A percentile compares a stretch with the other conserved stretches of the same genome.
These are phyloP conservation scores for Scelioninae gen. 1 DNA, from an alignment of 2,888 invertebrate genomes.

Conservation along the genomic window DNA sequence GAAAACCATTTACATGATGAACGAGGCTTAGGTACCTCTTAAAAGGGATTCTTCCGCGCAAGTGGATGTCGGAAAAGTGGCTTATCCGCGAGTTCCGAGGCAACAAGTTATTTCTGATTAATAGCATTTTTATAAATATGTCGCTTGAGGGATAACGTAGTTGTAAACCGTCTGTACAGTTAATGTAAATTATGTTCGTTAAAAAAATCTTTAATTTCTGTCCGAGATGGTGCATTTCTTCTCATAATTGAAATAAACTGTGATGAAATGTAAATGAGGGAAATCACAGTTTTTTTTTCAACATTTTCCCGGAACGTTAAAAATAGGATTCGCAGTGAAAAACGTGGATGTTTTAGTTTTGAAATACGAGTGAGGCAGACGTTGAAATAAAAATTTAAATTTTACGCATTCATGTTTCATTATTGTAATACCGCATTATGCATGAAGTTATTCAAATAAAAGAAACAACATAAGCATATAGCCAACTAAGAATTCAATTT, in stretches of 20 bases:
- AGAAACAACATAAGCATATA: not conserved
- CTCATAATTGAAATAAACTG: slow-evolving; percentile 35
- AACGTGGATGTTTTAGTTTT: slow-evolving; percentile 6
- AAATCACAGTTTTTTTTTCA: slow-evolving; percentile 37
- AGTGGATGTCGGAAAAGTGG: slow-evolving; percentile 64
- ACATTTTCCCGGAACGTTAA: slow-evolving; percentile 4
- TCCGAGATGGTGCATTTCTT: not conserved
- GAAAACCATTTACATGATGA: slow-evolving; percentile 72
- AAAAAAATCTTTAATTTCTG: slow-evolving; percentile 4
- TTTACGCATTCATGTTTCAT: slow-evolving; percentile 28
- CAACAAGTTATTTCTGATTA: slow-evolving; percentile 71
- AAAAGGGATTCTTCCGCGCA: slow-evolving; percentile 69
- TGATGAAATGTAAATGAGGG: slow-evolving; percentile 50
- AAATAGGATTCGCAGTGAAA: not conserved
- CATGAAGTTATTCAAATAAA: slow-evolving; percentile 14
- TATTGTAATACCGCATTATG: slow-evolving; percentile 16
- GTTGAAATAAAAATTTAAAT: slow-evolving; percentile 20
- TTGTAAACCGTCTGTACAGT: not conserved
- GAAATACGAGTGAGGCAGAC: not conserved
- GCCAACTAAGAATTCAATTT: slow-evolving; percentile 37
- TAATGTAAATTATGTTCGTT: not conserved
- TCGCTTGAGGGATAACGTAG: not conserved
- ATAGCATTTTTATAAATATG: slow-evolving; percentile 51
- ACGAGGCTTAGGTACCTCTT: slow-evolving; percentile 67
- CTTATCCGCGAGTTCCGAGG: slow-evolving; percentile 67